A percentile compares a stretch with the other conserved stretches of the same genome.
Conservation (phyloP, 1,140 invertebrate genomes). For the Leptopilina clavipes region DNA sequence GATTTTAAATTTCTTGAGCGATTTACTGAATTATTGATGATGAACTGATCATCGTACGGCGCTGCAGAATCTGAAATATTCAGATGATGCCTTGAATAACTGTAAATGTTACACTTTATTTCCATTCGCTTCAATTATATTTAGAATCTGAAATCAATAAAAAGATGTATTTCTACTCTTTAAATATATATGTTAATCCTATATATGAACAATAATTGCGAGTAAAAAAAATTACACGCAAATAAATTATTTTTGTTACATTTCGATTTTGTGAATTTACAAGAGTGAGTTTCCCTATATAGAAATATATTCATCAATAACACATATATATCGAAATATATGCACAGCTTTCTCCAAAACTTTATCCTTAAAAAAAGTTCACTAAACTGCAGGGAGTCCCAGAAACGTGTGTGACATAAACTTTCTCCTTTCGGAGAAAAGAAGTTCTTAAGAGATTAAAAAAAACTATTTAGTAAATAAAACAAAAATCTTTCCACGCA, state of each 20-base stretch:
- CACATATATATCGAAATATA: not conserved
- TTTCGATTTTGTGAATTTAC: not conserved
- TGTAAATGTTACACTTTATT: not conserved
- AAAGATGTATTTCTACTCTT: not conserved
- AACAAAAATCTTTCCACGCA: not conserved
- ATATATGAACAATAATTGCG: not conserved
- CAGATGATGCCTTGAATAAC: conserved; percentile 5
- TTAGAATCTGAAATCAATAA: not conserved
- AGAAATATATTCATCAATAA: not conserved
- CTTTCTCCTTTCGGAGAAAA: conserved; percentile 13
- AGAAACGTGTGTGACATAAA: conserved; percentile 21
- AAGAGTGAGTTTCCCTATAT: not conserved
- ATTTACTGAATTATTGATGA: conserved; percentile 65
- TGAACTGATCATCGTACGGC: conserved; percentile 21
- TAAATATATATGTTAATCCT: not conserved
- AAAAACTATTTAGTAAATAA: not conserved
- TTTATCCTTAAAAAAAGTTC: conserved; percentile 17
- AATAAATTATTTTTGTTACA: conserved; percentile 16
- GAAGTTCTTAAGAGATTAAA: not conserved
- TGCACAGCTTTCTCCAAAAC: conserved; percentile 22
- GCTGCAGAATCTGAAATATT: conserved; percentile 4
- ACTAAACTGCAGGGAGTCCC: conserved; percentile 28
- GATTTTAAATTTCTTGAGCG: conserved; percentile 57
- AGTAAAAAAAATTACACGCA: not conserved
- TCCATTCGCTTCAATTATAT: conserved; percentile 5